These are phyloP conservation scores for Anguilla japonica DNA, from an alignment of 2,113 vertebrate species.

Conservation along the genomic window DNA sequence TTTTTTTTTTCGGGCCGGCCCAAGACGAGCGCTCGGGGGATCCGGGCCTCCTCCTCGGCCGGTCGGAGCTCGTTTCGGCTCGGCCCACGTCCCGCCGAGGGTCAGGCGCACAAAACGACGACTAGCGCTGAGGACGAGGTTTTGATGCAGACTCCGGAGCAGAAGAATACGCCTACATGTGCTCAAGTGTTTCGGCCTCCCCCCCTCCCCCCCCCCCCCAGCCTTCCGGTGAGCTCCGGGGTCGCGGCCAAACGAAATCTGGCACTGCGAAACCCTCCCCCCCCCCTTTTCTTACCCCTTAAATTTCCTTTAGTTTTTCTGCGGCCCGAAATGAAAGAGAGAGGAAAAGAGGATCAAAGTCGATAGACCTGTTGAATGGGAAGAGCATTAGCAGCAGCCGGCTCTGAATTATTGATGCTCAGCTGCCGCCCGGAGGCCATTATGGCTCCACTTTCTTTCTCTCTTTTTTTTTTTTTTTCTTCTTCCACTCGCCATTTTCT, in stretches of 20 bases:
- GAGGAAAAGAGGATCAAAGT: slow-evolving; percentile 10
- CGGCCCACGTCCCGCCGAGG: not conserved
- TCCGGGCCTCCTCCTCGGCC: not conserved
- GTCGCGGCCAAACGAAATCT: not conserved
- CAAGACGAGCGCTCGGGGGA: too few species aligned
- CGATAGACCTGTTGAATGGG: not conserved
- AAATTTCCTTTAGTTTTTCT: not conserved
- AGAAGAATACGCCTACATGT: not conserved
- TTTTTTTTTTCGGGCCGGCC: too few species aligned
- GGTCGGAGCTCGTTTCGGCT: not conserved
- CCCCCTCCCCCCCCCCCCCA: not conserved
- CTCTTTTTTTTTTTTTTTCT: not conserved
- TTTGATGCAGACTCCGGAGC: not conserved
- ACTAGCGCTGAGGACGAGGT: not conserved
- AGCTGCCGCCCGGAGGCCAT: not conserved
- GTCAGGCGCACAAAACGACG: not conserved
- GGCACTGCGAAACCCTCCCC: not conserved
- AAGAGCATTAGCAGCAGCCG: not conserved
- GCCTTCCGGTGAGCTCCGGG: not conserved
- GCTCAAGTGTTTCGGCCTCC: not conserved
- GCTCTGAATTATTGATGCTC: slow-evolving; percentile 6
- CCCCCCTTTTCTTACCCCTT: not conserved
- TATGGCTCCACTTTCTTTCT: not conserved
- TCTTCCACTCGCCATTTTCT: not conserved
- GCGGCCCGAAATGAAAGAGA: not conserved